Conservation (phyloP, 2,797 vertebrate species). For the Spea hammondii region DNA sequence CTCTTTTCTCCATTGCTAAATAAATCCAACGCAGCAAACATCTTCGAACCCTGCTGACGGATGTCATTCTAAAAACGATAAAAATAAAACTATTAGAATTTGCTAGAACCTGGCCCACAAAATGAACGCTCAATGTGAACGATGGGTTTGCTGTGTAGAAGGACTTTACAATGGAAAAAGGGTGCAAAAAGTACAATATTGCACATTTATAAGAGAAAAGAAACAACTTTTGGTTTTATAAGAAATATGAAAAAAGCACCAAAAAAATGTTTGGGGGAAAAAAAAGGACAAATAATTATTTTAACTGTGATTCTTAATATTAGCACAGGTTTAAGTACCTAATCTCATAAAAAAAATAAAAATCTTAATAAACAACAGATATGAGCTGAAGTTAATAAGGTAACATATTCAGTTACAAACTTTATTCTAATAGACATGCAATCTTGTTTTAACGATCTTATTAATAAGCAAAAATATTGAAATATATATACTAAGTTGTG, state of each 20-base stretch:
- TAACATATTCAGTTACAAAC: too few species aligned
- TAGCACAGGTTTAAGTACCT: too few species aligned
- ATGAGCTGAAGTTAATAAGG: too few species aligned
- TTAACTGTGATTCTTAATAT: too few species aligned
- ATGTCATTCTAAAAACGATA: neutral
- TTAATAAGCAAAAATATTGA: too few species aligned
- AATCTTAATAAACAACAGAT: too few species aligned
- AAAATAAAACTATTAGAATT: too few species aligned
- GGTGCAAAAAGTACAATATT: neutral
- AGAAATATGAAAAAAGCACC: slow-evolving; percentile 6
- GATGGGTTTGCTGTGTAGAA: slow-evolving; percentile 5
- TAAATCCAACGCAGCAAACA: neutral
- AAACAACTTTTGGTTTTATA: neutral
- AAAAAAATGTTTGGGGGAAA: neutral
- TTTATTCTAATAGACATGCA: too few species aligned
- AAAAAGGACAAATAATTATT: neutral
- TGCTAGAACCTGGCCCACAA: neutral
- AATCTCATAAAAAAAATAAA: too few species aligned
- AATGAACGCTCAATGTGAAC: neutral
- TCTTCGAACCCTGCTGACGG: neutral
- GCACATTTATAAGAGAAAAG: too few species aligned
- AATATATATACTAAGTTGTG: neutral
- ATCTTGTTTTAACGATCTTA: neutral
- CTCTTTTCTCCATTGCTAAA: slow-evolving; percentile 18
- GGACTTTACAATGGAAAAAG: slow-evolving; percentile 7